Percentiles rank a stretch among this genome's conserved stretches.
phyloP scores from a whole-genome alignment of 2,797 vertebrate genomes.

The Cossypha polioptera region DNA sequence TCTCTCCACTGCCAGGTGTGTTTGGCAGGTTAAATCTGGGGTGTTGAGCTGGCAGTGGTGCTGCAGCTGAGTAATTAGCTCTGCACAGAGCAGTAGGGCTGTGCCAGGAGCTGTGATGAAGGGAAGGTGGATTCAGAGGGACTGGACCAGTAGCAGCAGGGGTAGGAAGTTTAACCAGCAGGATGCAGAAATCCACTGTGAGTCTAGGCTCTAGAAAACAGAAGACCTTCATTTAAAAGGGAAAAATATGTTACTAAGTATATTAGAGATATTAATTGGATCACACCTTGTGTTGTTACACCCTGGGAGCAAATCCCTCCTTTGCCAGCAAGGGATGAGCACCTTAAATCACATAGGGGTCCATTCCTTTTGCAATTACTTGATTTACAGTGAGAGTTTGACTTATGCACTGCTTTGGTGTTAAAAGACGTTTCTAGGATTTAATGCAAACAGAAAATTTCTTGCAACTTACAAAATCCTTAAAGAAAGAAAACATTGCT shows the following conservation, averaged over 20 bases:
- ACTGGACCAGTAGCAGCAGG: background rate
- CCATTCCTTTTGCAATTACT: background rate
- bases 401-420: background rate
- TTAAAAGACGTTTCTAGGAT: background rate
- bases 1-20: background rate
- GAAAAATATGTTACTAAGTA: background rate
- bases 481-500: background rate
- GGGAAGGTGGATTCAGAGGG: background rate
- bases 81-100: background rate
- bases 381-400: background rate
- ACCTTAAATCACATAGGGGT: rapidly evolving
- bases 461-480: background rate
- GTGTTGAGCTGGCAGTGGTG: background rate
- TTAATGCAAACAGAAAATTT: background rate
- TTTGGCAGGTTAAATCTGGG: background rate
- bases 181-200: background rate
- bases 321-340: background rate
- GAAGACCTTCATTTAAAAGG: background rate
- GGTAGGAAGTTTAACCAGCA: background rate
- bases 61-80: background rate
- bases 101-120: background rate
- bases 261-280: background rate
- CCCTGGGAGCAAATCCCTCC: background rate
- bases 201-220: background rate
- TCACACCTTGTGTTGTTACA: background rate